phyloP scores from a whole-genome alignment of 2,888 invertebrate species.

The Hoplodrina ambigua region DNA sequence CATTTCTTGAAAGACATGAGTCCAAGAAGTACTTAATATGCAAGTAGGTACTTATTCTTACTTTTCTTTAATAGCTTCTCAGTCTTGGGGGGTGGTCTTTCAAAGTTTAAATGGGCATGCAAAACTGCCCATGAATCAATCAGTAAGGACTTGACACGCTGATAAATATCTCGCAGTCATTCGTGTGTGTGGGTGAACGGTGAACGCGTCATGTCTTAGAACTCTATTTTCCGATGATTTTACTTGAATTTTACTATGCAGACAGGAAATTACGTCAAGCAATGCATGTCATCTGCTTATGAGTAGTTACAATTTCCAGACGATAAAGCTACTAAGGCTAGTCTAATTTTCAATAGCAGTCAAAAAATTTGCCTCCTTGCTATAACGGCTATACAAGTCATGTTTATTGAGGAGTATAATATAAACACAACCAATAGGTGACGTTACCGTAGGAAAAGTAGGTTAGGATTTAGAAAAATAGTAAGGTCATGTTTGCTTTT shows the following conservation, averaged over 20 bases:
- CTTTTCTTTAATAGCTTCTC: background rate
- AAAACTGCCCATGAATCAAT: slow-evolving; percentile 9
- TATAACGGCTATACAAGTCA: background rate
- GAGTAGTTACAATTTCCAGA: background rate
- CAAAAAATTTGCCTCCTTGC: background rate
- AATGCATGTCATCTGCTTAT: background rate
- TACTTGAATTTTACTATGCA: too few species aligned
- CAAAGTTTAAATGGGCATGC: slow-evolving; percentile 1
- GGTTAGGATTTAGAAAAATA: background rate
- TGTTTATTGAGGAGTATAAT: background rate
- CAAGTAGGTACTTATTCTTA: background rate
- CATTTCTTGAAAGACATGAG: background rate
- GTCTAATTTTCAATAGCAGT: background rate
- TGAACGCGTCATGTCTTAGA: background rate
- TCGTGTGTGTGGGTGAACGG: background rate
- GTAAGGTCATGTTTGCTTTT: background rate
- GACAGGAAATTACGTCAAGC: background rate
- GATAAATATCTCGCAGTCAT: slow-evolving; percentile 14
- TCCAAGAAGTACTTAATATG: background rate
- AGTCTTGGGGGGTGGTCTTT: slow-evolving; percentile 5
- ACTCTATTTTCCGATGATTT: background rate
- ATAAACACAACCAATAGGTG: background rate
- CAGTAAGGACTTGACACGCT: background rate
- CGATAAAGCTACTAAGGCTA: background rate
- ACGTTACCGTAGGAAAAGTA: background rate